These are phyloP conservation scores for Plagiodera versicolora DNA, from an alignment of 2,888 invertebrate genomes.

Conservation along the genomic window DNA sequence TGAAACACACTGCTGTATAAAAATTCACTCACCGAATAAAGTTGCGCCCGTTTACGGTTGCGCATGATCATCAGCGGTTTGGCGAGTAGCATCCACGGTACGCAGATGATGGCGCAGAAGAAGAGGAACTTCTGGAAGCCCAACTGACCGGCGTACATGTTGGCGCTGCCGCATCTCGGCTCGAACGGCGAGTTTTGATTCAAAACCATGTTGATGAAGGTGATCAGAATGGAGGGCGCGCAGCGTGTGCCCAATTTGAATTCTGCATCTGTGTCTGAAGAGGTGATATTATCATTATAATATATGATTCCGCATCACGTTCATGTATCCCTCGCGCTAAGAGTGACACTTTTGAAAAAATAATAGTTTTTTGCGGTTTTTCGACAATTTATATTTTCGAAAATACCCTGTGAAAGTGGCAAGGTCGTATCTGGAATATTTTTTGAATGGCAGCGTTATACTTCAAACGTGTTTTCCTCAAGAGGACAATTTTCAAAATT, in stretches of 20 bases:
- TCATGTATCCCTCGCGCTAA: too few relatives aligned
- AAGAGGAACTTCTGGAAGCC: slow-evolving; percentile 82
- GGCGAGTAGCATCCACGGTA: slow-evolving; percentile 92
- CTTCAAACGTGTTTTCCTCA: too few relatives aligned
- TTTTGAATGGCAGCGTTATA: too few relatives aligned
- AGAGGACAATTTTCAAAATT: too few relatives aligned
- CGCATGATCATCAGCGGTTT: slow-evolving; percentile 85
- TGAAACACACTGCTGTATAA: too few relatives aligned
- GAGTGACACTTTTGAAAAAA: too few relatives aligned
- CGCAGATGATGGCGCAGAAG: slow-evolving; percentile 77
- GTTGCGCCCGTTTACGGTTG: slow-evolving; percentile 35
- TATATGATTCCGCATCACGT: too few relatives aligned
- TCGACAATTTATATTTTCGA: too few relatives aligned
- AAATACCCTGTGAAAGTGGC: too few relatives aligned
- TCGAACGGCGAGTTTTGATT: slow-evolving; percentile 65
- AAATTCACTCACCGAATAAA: slow-evolving; percentile 34
- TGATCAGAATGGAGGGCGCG: slow-evolving; percentile 96
- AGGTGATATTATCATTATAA: too few relatives aligned
- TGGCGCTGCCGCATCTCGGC: slow-evolving; percentile 58
- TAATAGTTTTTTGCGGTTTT: too few relatives aligned
- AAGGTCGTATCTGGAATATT: too few relatives aligned
- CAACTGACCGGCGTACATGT: slow-evolving; percentile 73
- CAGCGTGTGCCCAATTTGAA: slow-evolving; percentile 58
- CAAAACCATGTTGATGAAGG: slow-evolving; percentile 98
- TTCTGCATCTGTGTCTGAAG: slow-evolving; percentile 29